A percentile compares a stretch with the other conserved stretches of the same genome.
phyloP scores from a whole-genome alignment of 2,797 vertebrate species.

The Tadarida brasiliensis region DNA sequence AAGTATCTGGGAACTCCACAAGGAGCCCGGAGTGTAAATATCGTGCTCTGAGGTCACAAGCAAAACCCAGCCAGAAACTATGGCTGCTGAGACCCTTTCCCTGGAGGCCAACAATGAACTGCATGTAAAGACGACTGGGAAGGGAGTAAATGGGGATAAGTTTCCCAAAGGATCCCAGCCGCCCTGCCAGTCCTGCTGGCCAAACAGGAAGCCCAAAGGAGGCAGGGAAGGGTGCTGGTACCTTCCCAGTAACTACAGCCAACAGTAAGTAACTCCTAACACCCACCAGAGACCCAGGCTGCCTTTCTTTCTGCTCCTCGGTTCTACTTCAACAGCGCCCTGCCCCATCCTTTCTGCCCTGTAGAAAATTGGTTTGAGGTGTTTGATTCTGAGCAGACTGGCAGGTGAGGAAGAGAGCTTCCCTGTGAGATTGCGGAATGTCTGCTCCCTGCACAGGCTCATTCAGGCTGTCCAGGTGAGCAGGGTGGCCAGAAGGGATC shows the following conservation, averaged over 20 bases:
- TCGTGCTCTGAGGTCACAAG: background rate
- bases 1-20: conserved; percentile 32
- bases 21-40: background rate
- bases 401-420: background rate
- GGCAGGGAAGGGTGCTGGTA: background rate
- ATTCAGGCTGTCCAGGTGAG: background rate
- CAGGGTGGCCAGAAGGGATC: background rate
- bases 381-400: background rate
- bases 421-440: background rate
- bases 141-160: background rate
- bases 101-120: background rate
- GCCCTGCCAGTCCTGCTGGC: background rate
- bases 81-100: background rate
- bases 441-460: background rate
- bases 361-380: background rate
- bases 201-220: background rate
- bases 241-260: background rate
- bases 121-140: background rate
- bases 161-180: background rate
- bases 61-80: background rate
- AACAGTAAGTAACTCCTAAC: background rate
- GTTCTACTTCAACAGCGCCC: background rate
- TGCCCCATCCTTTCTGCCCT: background rate
- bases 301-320: background rate
- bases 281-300: background rate